Evolutionary conservation across 2,113 vertebrate species (phyloP).

Genomic region (Pica pica): DNA sequence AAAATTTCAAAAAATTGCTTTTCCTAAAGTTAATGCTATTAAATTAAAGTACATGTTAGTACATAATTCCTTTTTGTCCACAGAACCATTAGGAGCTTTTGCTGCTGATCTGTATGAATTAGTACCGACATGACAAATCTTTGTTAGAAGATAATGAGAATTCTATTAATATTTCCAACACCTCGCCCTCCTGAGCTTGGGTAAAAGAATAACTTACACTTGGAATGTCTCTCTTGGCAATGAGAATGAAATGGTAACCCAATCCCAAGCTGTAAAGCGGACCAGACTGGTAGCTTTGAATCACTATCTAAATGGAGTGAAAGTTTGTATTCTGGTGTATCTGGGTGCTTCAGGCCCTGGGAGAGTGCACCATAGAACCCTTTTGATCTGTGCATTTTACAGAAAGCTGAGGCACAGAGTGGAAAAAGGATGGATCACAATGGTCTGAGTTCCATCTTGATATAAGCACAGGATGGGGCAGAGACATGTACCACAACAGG

Average conservation of each 20-base stretch:
- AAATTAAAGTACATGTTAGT: conserved; percentile 35
- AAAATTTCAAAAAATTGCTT: conserved; percentile 11
- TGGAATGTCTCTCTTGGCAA: conserved; percentile 16
- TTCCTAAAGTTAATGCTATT: conserved; percentile 15
- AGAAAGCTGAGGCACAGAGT: not conserved
- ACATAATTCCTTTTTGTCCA: conserved; percentile 46
- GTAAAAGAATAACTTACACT: not conserved
- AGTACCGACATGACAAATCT: conserved; percentile 30
- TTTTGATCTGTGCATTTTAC: not conserved
- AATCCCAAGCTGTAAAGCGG: not conserved
- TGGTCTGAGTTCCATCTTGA: not conserved
- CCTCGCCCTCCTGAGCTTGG: not conserved
- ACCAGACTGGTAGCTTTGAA: not conserved
- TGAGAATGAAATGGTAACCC: not conserved
- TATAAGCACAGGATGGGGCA: not conserved
- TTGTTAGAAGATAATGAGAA: conserved; percentile 48
- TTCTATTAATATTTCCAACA: conserved; percentile 55
- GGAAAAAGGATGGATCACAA: not conserved
- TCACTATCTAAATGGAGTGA: not conserved
- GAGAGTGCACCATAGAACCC: not conserved
- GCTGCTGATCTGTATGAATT: conserved; percentile 54
- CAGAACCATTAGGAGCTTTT: conserved; percentile 44
- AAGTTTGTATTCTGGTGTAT: not conserved
- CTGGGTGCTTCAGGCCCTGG: not conserved
- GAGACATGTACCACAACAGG: not conserved